phyloP scores from a whole-genome alignment of 2,797 vertebrate species.

The Protosalanx chinensis region DNA sequence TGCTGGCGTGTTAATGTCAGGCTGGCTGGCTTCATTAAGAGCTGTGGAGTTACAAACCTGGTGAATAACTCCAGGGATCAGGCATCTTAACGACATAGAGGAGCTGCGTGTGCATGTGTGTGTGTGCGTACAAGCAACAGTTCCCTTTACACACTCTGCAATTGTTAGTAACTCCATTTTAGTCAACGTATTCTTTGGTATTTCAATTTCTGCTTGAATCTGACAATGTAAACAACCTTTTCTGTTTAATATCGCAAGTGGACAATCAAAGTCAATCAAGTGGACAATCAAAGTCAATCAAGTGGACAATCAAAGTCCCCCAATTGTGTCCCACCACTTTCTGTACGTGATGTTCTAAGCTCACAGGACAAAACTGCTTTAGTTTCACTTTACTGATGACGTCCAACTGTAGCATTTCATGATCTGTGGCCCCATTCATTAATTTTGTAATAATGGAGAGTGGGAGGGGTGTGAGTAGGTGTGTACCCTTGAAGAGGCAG shows the following conservation, averaged over 20 bases:
- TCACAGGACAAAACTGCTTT: neutral
- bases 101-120: conserved; percentile 2
- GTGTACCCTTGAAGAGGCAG: neutral
- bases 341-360: neutral
- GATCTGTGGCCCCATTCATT: neutral
- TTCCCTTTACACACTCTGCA: too few species aligned
- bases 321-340: neutral
- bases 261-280: neutral
- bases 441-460: too few species aligned
- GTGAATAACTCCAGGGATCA: conserved; percentile 15
- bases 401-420: neutral
- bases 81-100: conserved; percentile 25
- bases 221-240: neutral
- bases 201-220: neutral
- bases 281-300: neutral
- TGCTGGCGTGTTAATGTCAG: neutral
- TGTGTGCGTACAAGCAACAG: neutral
- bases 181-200: neutral
- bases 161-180: neutral
- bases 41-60: conserved; percentile 8
- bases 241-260: neutral
- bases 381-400: neutral
- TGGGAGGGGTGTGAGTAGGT: neutral
- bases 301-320: neutral
- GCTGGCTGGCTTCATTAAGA: too few species aligned